Evolutionary conservation across 2,888 invertebrate species (phyloP).

Genomic region (Hartigia nigra): DNA sequence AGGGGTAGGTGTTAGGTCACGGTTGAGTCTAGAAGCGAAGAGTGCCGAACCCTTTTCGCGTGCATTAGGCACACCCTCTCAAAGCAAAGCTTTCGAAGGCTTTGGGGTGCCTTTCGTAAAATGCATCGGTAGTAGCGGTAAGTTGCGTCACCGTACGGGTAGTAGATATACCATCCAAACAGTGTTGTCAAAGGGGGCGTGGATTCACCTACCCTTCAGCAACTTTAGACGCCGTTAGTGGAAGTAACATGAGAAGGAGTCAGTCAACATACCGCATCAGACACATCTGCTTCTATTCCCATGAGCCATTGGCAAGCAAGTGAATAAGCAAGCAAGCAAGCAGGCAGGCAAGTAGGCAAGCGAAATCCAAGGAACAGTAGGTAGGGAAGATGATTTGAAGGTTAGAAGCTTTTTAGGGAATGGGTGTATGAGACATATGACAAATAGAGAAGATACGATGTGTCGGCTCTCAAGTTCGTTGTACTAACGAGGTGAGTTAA

Average conservation of each 20-base stretch:
- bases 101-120: slow-evolving; percentile 4
- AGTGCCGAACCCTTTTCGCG: slow-evolving; percentile 20
- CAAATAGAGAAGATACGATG: too few relatives aligned
- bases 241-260: slow-evolving; percentile 19
- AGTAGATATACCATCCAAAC: background rate
- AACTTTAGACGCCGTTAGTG: background rate
- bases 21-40: slow-evolving; percentile 15
- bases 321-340: too few relatives aligned
- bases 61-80: slow-evolving; percentile 23
- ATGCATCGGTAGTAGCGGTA: too few relatives aligned
- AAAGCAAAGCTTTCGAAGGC: slow-evolving; percentile 16
- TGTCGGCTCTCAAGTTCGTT: too few relatives aligned
- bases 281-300: slow-evolving; percentile 20
- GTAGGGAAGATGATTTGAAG: too few relatives aligned
- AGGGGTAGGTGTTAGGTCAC: slow-evolving; percentile 3
- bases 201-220: slow-evolving; percentile 4
- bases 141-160: too few relatives aligned
- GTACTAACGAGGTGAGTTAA: too few relatives aligned
- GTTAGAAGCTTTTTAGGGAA: too few relatives aligned
- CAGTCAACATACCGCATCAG: slow-evolving; percentile 23
- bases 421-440: too few relatives aligned
- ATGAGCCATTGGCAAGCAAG: slow-evolving; percentile 1
- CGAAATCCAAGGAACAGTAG: too few relatives aligned
- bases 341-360: too few relatives aligned
- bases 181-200: slow-evolving; percentile 7